Evolutionary conservation across 2,113 vertebrate species (phyloP).

Genomic region (Syngnathus typhle): DNA sequence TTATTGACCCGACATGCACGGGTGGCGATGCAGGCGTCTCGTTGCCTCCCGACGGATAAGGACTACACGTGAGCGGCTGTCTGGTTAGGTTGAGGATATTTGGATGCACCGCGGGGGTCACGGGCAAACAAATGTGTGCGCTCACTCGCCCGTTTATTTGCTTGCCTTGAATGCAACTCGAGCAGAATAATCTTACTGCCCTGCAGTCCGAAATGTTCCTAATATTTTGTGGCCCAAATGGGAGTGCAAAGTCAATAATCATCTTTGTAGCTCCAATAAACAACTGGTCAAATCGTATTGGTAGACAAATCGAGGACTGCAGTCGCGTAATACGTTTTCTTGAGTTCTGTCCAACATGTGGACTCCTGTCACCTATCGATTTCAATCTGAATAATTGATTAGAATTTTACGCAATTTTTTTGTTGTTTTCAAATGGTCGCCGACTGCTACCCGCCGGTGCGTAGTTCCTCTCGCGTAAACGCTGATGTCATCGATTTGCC

Average conservation of each 20-base stretch:
- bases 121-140: not conserved
- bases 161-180: not conserved
- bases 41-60: not conserved
- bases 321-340: too few species aligned
- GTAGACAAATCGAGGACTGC: not conserved
- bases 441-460: not conserved
- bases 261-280: not conserved
- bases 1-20: conserved; percentile 20
- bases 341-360: not conserved
- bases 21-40: not conserved
- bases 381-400: not conserved
- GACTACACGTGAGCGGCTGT: conserved; percentile 1
- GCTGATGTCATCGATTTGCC: not conserved
- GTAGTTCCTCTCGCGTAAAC: not conserved
- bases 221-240: not conserved
- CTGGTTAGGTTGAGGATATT: not conserved
- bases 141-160: not conserved
- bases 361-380: too few species aligned
- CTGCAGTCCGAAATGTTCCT: not conserved
- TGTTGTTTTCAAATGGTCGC: not conserved
- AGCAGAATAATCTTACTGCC: not conserved
- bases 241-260: not conserved
- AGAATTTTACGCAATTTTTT: not conserved
- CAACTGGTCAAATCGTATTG: not conserved
- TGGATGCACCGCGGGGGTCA: not conserved